A percentile compares a stretch with the other conserved stretches of the same genome.
Conservation (phyloP, 2,888 invertebrate genomes). For the Ormia ochracea region DNA sequence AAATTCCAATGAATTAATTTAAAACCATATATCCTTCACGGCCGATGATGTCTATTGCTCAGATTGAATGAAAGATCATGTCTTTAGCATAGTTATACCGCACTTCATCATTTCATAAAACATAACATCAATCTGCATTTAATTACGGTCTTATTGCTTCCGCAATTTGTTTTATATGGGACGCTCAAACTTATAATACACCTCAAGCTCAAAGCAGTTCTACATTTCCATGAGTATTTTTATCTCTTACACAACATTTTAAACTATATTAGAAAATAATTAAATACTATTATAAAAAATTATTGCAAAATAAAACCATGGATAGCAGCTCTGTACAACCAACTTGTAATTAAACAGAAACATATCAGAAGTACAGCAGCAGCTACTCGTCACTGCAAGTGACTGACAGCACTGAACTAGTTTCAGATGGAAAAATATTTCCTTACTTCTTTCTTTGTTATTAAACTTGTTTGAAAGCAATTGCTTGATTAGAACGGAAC, state of each 20-base stretch:
- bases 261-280: slow-evolving; percentile 1
- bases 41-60: background rate
- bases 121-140: slow-evolving; percentile 57
- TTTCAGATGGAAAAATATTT: slow-evolving; percentile 25
- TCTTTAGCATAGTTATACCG: slow-evolving; percentile 16
- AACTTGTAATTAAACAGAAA: slow-evolving; percentile 52
- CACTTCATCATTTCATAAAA: slow-evolving; percentile 32
- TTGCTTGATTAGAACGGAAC: slow-evolving; percentile 4
- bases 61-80: slow-evolving; percentile 17
- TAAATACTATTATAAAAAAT: background rate
- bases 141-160: slow-evolving; percentile 59
- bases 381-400: slow-evolving; percentile 12
- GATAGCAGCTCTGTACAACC: background rate
- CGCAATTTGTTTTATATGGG: slow-evolving; percentile 50
- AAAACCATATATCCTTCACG: background rate
- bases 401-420: slow-evolving; percentile 45
- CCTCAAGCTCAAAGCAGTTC: background rate
- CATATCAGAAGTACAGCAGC: slow-evolving; percentile 31
- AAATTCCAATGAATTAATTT: background rate
- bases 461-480: slow-evolving; percentile 15
- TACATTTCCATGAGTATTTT: no score
- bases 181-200: background rate
- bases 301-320: background rate
- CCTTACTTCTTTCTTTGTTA: background rate
- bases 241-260: background rate